phyloP scores from a whole-genome alignment of 1,140 invertebrate species.

The Bombyx mori region DNA sequence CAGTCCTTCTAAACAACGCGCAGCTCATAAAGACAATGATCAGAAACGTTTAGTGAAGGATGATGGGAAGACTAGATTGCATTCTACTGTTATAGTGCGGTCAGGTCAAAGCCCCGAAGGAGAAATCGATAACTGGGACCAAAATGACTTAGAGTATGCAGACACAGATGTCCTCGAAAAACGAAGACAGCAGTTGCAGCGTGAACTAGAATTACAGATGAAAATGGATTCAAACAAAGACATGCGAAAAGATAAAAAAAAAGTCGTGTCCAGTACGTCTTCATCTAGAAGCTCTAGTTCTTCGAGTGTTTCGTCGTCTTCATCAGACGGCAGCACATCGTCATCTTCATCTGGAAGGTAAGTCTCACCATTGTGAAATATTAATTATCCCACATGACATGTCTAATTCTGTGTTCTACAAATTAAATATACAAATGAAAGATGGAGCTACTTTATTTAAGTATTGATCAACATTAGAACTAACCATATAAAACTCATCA shows the following conservation, averaged over 20 bases:
- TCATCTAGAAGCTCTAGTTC: constrained; percentile 77
- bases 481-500: too few species aligned
- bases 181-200: constrained; percentile 80
- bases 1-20: constrained; percentile 79
- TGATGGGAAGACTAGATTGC: constrained; percentile 76
- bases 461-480: too few species aligned
- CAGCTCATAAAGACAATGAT: constrained; percentile 78
- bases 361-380: constrained; percentile 2
- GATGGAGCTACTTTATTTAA: too few species aligned
- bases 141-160: constrained; percentile 84
- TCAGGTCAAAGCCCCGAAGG: constrained; percentile 75
- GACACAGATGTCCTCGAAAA: constrained; percentile 86
- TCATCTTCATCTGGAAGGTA: constrained; percentile 72
- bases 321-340: constrained; percentile 73
- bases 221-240: constrained; percentile 74
- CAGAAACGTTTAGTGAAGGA: constrained; percentile 73
- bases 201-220: constrained; percentile 84
- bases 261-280: constrained; percentile 77
- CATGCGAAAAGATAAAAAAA: constrained; percentile 77
- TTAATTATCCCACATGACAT: background rate
- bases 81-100: constrained; percentile 76
- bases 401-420: background rate
- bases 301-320: constrained; percentile 74
- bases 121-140: constrained; percentile 83
- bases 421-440: too few species aligned